Conservation (phyloP, 2,113 vertebrate genomes). For the Cyrtonyx montezumae region DNA sequence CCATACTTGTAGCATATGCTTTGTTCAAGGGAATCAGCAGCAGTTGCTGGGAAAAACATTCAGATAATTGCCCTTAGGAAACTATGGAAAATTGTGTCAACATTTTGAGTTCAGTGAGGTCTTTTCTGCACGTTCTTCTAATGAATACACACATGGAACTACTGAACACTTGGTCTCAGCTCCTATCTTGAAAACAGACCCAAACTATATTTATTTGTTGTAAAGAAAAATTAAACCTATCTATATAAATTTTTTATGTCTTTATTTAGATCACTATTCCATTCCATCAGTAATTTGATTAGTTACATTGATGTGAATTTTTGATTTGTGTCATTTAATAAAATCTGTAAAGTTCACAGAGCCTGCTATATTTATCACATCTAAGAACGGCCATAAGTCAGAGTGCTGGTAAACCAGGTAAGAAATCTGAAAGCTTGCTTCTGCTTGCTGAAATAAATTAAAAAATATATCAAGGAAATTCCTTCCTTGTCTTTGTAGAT, state of each 20-base stretch:
- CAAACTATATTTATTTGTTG: background rate
- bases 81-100: background rate
- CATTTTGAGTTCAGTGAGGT: background rate
- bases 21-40: background rate
- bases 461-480: background rate
- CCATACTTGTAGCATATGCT: background rate
- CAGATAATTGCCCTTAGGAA: background rate
- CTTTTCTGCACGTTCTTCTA: background rate
- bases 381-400: background rate
- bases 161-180: background rate
- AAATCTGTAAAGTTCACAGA: background rate
- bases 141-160: background rate
- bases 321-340: background rate
- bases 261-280: background rate
- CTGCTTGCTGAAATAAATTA: background rate
- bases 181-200: background rate
- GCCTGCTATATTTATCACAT: background rate
- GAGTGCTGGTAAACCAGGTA: background rate
- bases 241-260: background rate
- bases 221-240: background rate
- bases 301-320: background rate
- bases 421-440: background rate
- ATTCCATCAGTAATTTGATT: background rate
- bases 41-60: background rate
- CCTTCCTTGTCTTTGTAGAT: background rate